A percentile compares a stretch with the other conserved stretches of the same genome.
Conservation (phyloP, 1,140 invertebrate genomes). For the Magallana ariakensis region DNA sequence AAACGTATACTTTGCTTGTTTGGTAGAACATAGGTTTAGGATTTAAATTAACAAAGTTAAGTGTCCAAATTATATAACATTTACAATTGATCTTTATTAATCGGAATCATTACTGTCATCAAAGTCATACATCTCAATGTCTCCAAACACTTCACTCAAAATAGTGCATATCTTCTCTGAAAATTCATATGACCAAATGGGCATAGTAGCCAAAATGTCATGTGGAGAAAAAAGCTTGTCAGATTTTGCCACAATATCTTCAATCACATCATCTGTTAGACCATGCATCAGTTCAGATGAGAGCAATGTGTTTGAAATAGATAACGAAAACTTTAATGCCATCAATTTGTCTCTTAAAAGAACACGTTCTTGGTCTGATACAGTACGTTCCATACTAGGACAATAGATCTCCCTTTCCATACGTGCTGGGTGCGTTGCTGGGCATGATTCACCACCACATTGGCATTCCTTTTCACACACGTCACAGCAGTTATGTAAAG, state of each 20-base stretch:
- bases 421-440: not conserved
- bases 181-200: not conserved
- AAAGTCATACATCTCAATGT: not conserved
- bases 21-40: not conserved
- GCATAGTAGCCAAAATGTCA: not conserved
- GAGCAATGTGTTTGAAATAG: slow-evolving; percentile 3
- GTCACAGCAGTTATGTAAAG: not conserved
- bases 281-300: not conserved
- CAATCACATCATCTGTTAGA: not conserved
- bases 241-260: not conserved
- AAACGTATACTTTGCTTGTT: too few relatives aligned
- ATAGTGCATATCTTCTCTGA: not conserved
- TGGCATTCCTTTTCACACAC: not conserved
- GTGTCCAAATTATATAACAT: not conserved
- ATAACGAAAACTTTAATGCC: slow-evolving; percentile 5
- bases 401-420: not conserved
- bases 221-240: not conserved
- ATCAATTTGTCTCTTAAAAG: not conserved
- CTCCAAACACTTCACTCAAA: not conserved
- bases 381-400: not conserved
- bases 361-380: not conserved
- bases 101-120: not conserved
- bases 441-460: not conserved
- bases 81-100: not conserved
- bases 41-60: not conserved